These are phyloP conservation scores for Bagarius yarrelli DNA, from an alignment of 2,113 vertebrate genomes.

Conservation along the genomic window DNA sequence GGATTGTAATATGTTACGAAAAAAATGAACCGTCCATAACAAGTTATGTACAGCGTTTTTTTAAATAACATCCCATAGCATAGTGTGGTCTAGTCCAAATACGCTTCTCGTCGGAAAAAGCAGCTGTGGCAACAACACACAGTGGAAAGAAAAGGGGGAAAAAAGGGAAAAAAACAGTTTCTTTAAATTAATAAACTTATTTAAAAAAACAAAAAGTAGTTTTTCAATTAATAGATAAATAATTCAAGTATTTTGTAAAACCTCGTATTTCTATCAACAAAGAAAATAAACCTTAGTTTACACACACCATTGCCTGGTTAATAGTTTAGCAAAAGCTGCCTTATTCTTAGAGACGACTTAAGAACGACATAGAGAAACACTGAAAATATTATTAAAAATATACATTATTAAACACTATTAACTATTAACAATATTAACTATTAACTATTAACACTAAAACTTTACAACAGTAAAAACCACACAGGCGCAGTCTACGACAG, in stretches of 20 bases:
- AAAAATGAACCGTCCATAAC: background rate
- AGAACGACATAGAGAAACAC: background rate
- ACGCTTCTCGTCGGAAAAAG: background rate
- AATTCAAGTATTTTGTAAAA: too few relatives aligned
- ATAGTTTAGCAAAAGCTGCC: background rate
- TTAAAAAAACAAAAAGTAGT: background rate
- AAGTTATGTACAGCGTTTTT: background rate
- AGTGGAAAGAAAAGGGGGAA: background rate
- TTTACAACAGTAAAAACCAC: background rate
- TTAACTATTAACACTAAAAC: background rate
- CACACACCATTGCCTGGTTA: background rate
- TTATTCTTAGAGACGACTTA: background rate
- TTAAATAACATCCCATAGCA: background rate
- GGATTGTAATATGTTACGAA: too few relatives aligned
- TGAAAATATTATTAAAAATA: background rate
- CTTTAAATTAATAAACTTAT: background rate
- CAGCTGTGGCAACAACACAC: background rate
- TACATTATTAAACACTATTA: background rate
- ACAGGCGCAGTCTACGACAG: background rate
- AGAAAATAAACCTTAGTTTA: too few relatives aligned
- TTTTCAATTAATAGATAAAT: too few relatives aligned
- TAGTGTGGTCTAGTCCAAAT: constrained; percentile 2
- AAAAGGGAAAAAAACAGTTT: background rate
- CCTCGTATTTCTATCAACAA: too few relatives aligned
- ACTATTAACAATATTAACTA: background rate